These are phyloP conservation scores for Apodemus sylvaticus DNA, from an alignment of 2,113 vertebrate genomes.

Conservation along the genomic window DNA sequence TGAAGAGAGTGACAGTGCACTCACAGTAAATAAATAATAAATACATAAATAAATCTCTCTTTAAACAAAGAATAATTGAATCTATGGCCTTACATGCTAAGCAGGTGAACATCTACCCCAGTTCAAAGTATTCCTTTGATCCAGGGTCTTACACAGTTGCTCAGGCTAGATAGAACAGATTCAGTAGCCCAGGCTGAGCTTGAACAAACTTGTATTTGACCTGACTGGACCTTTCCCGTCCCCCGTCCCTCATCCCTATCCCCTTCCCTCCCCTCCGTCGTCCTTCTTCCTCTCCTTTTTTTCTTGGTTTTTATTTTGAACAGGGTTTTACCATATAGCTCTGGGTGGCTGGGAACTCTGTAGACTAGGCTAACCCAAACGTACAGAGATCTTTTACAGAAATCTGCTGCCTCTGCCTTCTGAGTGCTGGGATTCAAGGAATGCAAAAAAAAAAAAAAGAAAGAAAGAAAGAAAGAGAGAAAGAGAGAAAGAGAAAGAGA, in stretches of 20 bases:
- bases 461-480: too few relatives aligned
- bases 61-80: not conserved
- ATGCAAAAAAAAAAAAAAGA: not conserved
- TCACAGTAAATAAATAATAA: too few relatives aligned
- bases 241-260: not conserved
- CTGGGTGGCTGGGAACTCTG: not conserved
- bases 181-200: not conserved
- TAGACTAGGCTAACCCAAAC: not conserved
- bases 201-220: not conserved
- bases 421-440: not conserved
- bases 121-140: not conserved
- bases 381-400: not conserved
- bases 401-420: not conserved
- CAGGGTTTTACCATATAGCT: not conserved
- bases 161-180: not conserved
- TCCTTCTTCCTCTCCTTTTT: not conserved
- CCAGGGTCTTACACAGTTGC: not conserved
- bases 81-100: not conserved
- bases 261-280: accelerated
- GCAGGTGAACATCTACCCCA: not conserved
- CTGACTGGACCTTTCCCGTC: not conserved
- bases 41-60: too few relatives aligned
- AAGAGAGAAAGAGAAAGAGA: too few relatives aligned
- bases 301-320: not conserved
- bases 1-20: too few relatives aligned